phyloP scores from a whole-genome alignment of 2,797 vertebrate genomes.

The Florisuga fusca region DNA sequence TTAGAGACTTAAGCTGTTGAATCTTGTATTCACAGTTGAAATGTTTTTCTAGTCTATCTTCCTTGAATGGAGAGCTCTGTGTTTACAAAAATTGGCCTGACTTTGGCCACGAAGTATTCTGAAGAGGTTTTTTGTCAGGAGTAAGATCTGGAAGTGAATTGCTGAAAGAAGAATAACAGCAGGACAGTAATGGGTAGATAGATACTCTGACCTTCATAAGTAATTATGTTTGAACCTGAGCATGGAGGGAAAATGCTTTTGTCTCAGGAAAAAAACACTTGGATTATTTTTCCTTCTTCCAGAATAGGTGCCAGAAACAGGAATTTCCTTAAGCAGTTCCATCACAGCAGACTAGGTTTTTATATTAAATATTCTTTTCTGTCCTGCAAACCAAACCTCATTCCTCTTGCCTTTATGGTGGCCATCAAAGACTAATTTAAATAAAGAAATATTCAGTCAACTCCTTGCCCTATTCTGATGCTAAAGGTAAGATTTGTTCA shows the following conservation, averaged over 20 bases:
- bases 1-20: background rate
- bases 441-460: background rate
- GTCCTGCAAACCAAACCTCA: background rate
- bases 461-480: too few relatives aligned
- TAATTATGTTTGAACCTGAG: background rate
- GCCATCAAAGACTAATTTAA: background rate
- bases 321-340: background rate
- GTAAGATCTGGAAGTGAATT: background rate
- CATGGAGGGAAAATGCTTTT: background rate
- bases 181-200: background rate
- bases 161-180: background rate
- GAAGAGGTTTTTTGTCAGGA: background rate
- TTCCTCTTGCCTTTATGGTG: background rate
- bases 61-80: background rate
- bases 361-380: background rate
- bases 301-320: background rate
- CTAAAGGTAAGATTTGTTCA: too few relatives aligned
- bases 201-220: background rate
- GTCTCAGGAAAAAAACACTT: background rate
- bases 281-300: background rate
- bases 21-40: background rate
- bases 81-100: background rate
- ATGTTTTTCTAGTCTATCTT: background rate
- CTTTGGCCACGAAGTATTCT: background rate
- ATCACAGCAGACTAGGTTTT: background rate